A percentile compares a stretch with the other conserved stretches of the same genome.
Conservation (phyloP, 35 echinoderm and acorn worm genomes). For the Apostichopus parvimensis region DNA sequence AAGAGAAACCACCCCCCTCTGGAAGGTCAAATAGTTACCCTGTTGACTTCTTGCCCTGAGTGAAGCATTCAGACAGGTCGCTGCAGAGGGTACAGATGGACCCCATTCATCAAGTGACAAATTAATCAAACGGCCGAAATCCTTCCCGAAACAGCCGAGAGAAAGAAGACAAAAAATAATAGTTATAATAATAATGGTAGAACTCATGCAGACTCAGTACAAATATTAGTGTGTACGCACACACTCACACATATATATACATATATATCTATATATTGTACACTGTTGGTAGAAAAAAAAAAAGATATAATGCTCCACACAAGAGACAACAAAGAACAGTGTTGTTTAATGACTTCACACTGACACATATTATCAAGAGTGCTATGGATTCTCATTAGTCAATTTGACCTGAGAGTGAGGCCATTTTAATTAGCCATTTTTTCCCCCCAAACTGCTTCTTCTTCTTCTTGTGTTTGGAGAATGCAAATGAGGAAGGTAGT, state of each 20-base stretch:
- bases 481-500: constrained; percentile 53
- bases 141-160: not conserved
- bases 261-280: not conserved
- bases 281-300: constrained; percentile 14
- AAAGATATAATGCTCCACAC: constrained; percentile 5
- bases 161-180: not conserved
- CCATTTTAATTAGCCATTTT: constrained; percentile 60
- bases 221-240: constrained; percentile 1
- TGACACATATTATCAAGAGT: constrained; percentile 46
- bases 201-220: not conserved
- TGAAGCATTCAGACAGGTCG: constrained; percentile 43
- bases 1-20: not conserved
- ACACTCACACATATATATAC: not conserved
- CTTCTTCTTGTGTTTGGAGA: constrained; percentile 34
- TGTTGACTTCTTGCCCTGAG: constrained; percentile 48
- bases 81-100: constrained; percentile 21
- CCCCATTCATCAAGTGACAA: constrained; percentile 60
- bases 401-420: constrained; percentile 56
- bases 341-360: constrained; percentile 55
- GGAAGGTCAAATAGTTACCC: constrained; percentile 54
- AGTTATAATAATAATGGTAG: not conserved
- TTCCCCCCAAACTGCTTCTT: not conserved
- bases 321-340: constrained; percentile 61
- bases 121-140: constrained; percentile 46
- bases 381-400: constrained; percentile 53